phyloP scores from a whole-genome alignment of 2,113 vertebrate genomes.

The Corythornis madagascariensis region DNA sequence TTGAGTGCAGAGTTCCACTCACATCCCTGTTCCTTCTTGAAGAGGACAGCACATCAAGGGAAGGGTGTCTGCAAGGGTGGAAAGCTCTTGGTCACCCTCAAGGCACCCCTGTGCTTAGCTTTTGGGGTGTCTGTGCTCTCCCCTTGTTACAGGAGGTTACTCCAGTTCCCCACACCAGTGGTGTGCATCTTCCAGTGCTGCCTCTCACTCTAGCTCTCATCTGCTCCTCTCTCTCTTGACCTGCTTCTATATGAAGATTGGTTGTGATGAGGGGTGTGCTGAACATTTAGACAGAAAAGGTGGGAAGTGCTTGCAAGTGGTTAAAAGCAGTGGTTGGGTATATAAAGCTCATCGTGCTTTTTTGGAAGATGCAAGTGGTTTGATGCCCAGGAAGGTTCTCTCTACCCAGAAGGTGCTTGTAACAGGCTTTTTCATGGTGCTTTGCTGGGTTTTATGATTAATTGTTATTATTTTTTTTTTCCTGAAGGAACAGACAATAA shows the following conservation, averaged over 20 bases:
- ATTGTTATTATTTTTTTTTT: slow-evolving; percentile 51
- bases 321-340: background rate
- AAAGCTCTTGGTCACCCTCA: background rate
- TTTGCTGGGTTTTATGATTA: slow-evolving; percentile 25
- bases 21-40: background rate
- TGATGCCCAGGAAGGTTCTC: background rate
- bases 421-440: background rate
- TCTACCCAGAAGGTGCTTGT: background rate
- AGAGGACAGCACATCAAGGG: background rate
- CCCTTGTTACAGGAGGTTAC: background rate
- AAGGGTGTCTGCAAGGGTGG: background rate
- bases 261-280: background rate
- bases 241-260: background rate
- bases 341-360: background rate
- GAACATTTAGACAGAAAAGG: background rate
- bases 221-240: background rate
- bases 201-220: background rate
- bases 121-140: background rate
- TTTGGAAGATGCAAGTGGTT: background rate
- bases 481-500: slow-evolving; percentile 7
- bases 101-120: background rate
- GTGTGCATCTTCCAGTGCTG: background rate
- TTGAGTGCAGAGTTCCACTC: background rate
- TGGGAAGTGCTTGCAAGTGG: background rate
- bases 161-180: background rate